Evolutionary conservation across 2,797 vertebrate species (phyloP).

Genomic region (Notolepis coatsorum): DNA sequence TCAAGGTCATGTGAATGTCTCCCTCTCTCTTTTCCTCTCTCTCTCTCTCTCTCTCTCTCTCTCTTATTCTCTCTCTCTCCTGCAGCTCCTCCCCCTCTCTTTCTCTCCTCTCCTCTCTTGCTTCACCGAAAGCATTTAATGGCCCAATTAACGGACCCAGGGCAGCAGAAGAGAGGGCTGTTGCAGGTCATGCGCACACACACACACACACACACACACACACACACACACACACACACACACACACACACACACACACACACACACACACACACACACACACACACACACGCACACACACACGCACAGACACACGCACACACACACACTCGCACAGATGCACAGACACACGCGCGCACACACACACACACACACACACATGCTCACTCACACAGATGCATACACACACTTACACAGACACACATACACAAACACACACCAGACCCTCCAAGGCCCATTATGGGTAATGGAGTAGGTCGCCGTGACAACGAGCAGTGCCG

Average conservation of each 20-base stretch:
- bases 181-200: constrained; percentile 1
- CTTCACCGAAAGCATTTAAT: too few species aligned
- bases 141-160: too few species aligned
- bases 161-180: too few species aligned
- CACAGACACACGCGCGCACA: constrained; percentile 21
- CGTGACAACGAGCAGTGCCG: constrained; percentile 9
- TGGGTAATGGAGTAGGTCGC: constrained; percentile 27
- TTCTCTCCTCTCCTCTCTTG: too few species aligned
- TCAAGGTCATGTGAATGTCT: neutral
- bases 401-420: neutral
- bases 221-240: constrained; percentile 3
- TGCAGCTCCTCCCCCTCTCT: neutral
- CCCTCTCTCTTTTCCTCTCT: neutral
- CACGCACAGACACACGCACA: neutral
- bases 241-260: constrained; percentile 10
- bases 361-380: constrained; percentile 5
- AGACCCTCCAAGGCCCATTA: constrained; percentile 44
- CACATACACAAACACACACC: constrained; percentile 19
- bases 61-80: neutral
- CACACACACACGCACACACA: constrained; percentile 2
- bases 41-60: neutral
- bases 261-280: constrained; percentile 22
- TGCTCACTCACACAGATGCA: too few species aligned
- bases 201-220: constrained; percentile 3
- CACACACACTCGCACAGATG: neutral